Base-by-base conservation (phyloP, 2,888 invertebrate species). In the Epistrophella euchroma region DNA sequence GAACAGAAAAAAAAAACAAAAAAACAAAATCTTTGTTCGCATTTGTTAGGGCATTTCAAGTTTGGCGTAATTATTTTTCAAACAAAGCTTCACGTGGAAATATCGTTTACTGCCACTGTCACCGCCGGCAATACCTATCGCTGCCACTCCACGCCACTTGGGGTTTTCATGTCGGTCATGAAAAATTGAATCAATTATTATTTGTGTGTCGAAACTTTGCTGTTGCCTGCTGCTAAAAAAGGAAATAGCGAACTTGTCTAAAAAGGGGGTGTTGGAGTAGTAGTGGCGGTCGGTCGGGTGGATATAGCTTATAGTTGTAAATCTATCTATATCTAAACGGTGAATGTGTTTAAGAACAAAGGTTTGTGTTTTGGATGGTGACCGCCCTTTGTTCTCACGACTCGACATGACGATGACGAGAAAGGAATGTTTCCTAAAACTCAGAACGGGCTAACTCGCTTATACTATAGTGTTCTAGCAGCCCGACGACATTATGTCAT, bases 141-240 rank as follows among this genome's bases (percentile, higher is more conserved):
- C 13, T 6, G 4, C 15, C 4, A 15, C 17, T 15, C 50, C 58
- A 22, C 40, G 60, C 72, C 80, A 76, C 85, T 72, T 72, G 81
- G 77, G 86, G 60, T 37, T 73, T 81, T 52, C 77, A 82, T 86
- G 86, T 74, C 82, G 82, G 86, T 86, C 86, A 82, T 85, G 85
- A 85, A 81, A 85, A 81, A 85, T 86, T 43, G 81, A 86, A 74
- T 86, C 86, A 86, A 86, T 86, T 82, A 82, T 78, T 60, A 60
- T 60, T 86, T 82, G 82, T 86, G 75, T 85, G 86, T 86, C 85
- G 77, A 86, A 82, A 82, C 45, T 80, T 73, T 37, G 19, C 19
- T 22, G 22, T 45, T 17, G 15, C 56, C 13, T 22, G 17, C 40
- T 11, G n/a, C 70, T 73, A 47, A 77, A 82, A 86, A 86, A 82